These are phyloP conservation scores for Timema podura DNA, from an alignment of 2,888 invertebrate genomes.

Conservation along the genomic window DNA sequence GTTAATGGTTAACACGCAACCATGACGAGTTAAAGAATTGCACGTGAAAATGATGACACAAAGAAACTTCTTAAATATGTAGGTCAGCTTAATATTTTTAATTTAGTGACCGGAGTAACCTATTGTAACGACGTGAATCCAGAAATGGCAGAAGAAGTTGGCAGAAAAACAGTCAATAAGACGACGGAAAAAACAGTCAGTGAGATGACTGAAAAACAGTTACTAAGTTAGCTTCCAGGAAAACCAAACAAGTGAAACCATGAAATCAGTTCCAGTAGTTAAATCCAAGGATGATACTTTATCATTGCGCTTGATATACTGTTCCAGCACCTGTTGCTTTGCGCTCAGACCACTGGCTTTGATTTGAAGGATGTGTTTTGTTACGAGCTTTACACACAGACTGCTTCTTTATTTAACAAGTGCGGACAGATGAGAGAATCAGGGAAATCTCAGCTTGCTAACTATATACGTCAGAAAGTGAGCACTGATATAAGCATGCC, in stretches of 20 bases:
- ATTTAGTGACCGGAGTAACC: slow-evolving; percentile 9
- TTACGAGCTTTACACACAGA: not conserved
- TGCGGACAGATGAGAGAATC: not conserved
- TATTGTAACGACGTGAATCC: not conserved
- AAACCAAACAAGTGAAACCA: slow-evolving; percentile 8
- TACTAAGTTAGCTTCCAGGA: not conserved
- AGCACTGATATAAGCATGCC: slow-evolving; percentile 6
- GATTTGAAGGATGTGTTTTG: slow-evolving; percentile 6
- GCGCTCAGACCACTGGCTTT: not conserved
- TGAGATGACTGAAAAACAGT: not conserved
- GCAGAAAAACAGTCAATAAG: not conserved
- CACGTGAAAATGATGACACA: slow-evolving; percentile 10
- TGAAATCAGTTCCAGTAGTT: slow-evolving; percentile 1
- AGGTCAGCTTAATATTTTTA: not conserved
- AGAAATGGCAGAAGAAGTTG: slow-evolving; percentile 12
- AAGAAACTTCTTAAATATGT: not conserved
- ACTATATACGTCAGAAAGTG: not conserved
- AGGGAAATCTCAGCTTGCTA: slow-evolving; percentile 1
- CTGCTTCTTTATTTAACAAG: slow-evolving; percentile 14
- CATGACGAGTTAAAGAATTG: not conserved
- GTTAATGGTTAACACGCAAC: slow-evolving; percentile 4
- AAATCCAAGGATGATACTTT: slow-evolving; percentile 2
- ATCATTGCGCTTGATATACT: not conserved
- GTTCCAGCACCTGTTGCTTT: not conserved
- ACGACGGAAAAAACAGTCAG: not conserved